A percentile compares a stretch with the other conserved stretches of the same genome.
Evolutionary conservation across 2,888 invertebrate genomes (phyloP).

Genomic region (Macrosoma leucophasiata): DNA sequence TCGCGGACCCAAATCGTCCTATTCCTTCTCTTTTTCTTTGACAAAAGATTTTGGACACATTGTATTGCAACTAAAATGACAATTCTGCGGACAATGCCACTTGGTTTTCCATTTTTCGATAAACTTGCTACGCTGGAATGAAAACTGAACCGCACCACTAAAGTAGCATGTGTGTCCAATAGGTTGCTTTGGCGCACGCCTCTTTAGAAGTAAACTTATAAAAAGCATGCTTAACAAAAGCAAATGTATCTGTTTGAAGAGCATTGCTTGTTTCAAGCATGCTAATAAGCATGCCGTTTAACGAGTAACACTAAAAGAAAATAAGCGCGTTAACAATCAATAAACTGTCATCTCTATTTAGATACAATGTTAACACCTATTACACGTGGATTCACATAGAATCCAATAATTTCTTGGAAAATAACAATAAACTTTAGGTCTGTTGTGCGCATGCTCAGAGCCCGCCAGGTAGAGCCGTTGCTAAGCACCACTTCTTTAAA

Average conservation of each 20-base stretch:
- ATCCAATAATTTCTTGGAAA: too few relatives aligned
- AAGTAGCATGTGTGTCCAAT: neutral
- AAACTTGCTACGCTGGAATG: neutral
- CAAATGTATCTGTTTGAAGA: neutral
- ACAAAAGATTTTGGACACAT: conserved; percentile 6
- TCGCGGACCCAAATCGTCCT: conserved; percentile 8
- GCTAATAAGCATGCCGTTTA: conserved; percentile 2
- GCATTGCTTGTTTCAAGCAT: conserved; percentile 1
- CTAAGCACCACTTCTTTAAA: too few relatives aligned
- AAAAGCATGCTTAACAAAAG: neutral
- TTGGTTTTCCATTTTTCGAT: neutral
- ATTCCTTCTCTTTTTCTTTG: conserved; percentile 9
- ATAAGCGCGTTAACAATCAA: too few relatives aligned
- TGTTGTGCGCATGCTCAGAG: too few relatives aligned
- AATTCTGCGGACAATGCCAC: neutral
- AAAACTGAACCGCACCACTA: neutral
- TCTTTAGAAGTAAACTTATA: neutral
- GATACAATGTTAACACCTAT: too few relatives aligned
- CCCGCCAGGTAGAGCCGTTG: too few relatives aligned
- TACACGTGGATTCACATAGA: too few relatives aligned
- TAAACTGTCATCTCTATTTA: too few relatives aligned
- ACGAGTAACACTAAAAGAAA: too few relatives aligned
- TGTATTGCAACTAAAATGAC: conserved; percentile 2
- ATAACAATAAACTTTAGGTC: too few relatives aligned
- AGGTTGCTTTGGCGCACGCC: neutral